Evolutionary conservation across 2,888 invertebrate genomes (phyloP).

Genomic region (Muscina levida): DNA sequence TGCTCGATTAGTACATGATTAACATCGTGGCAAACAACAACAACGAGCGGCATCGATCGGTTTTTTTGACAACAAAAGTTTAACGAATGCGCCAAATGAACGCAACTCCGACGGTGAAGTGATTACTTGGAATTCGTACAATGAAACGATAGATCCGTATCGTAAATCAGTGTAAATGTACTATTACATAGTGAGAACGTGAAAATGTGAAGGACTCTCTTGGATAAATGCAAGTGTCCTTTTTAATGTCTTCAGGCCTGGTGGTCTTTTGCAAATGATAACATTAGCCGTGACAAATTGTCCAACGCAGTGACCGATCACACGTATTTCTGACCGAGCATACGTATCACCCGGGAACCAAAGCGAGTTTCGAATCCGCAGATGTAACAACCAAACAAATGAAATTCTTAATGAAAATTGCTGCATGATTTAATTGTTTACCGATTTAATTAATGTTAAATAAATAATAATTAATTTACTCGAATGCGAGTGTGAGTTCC

Average conservation of each 20-base stretch:
- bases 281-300: too few species aligned
- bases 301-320: too few species aligned
- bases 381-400: too few species aligned
- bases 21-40: conserved; percentile 59
- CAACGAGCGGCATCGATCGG: conserved; percentile 50
- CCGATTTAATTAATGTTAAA: conserved; percentile 30
- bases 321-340: too few species aligned
- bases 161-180: too few species aligned
- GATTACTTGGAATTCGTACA: not conserved
- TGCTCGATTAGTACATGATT: conserved; percentile 54
- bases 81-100: not conserved
- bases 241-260: too few species aligned
- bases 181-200: too few species aligned
- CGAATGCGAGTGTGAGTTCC: not conserved
- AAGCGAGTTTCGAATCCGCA: too few species aligned
- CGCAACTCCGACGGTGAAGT: conserved; percentile 1
- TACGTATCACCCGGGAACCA: not conserved
- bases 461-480: conserved; percentile 13
- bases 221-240: too few species aligned
- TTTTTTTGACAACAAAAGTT: not conserved
- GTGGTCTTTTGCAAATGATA: too few species aligned
- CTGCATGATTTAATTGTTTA: conserved; percentile 1
- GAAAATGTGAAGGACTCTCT: too few species aligned
- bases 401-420: conserved; percentile 8
- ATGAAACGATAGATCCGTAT: too few species aligned